Evolutionary conservation across 2,797 vertebrate genomes (phyloP).

Genomic region (Anabas testudineus): DNA sequence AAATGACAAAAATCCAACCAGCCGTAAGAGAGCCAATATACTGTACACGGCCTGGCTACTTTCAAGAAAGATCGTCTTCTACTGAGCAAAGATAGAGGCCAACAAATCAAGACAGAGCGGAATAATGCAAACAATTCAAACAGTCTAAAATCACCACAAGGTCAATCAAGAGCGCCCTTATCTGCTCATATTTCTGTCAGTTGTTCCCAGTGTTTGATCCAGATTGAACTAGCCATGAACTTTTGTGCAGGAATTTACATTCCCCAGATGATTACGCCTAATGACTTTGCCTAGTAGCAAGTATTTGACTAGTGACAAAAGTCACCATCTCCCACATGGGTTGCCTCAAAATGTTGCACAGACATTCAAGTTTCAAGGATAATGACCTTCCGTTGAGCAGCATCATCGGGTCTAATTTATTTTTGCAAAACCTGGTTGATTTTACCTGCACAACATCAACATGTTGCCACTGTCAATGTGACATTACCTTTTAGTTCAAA

Average conservation of each 20-base stretch:
- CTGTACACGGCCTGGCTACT: constrained; percentile 6
- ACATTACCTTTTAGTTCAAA: not conserved
- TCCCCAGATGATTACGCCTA: too few relatives aligned
- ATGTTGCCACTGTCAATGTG: not conserved
- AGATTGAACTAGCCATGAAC: too few relatives aligned
- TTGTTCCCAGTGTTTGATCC: too few relatives aligned
- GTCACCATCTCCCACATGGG: not conserved
- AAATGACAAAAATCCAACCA: constrained; percentile 26
- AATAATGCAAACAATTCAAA: constrained; percentile 24
- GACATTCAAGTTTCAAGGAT: not conserved
- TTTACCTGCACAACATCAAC: not conserved
- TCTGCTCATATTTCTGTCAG: not conserved
- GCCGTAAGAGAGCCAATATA: constrained; percentile 32
- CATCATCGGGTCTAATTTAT: not conserved
- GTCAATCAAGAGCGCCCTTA: not conserved
- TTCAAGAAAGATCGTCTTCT: constrained; percentile 16
- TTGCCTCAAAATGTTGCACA: not conserved
- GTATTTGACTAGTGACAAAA: not conserved
- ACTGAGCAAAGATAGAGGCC: constrained; percentile 32
- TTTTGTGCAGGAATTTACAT: not conserved
- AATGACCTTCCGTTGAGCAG: not conserved
- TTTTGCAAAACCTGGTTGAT: too few relatives aligned
- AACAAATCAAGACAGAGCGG: not conserved
- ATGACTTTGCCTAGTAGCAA: not conserved
- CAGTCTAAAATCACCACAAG: not conserved